These are phyloP conservation scores for Caloenas nicobarica DNA, from an alignment of 2,113 vertebrate genomes.

Conservation along the genomic window DNA sequence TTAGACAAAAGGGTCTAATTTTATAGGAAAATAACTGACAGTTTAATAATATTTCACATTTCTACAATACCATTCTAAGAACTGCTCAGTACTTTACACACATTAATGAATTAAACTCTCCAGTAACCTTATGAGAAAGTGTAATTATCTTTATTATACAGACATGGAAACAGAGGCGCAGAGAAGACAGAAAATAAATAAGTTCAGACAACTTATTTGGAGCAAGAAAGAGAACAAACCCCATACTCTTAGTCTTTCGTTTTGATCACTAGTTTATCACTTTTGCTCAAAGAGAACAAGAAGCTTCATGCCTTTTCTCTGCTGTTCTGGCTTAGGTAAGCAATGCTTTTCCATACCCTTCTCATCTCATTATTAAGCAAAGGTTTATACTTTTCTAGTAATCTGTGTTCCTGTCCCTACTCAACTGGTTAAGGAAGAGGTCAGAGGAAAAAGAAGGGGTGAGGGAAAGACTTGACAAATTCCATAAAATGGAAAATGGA, in stretches of 20 bases:
- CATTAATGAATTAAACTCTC: constrained; percentile 19
- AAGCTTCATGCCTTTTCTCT: neutral
- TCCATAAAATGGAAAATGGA: neutral
- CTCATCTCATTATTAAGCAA: neutral
- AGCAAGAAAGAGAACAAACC: neutral
- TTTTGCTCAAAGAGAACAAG: neutral
- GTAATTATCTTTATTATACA: neutral
- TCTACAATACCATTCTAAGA: neutral
- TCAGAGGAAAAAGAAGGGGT: fast-evolving
- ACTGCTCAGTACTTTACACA: neutral
- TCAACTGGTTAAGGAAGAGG: neutral
- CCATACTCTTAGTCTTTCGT: neutral
- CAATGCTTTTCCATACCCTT: neutral
- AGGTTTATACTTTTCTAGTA: neutral
- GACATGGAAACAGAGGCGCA: neutral
- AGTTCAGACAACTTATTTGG: neutral
- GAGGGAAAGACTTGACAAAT: neutral
- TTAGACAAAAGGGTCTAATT: constrained; percentile 32
- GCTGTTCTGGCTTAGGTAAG: neutral
- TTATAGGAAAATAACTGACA: constrained; percentile 8
- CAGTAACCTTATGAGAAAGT: neutral
- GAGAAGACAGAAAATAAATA: neutral
- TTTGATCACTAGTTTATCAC: neutral
- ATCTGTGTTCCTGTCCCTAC: neutral
- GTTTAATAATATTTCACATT: constrained; percentile 31